Evolutionary conservation across 1,140 invertebrate species (phyloP).

Genomic region (Capitella teleta): DNA sequence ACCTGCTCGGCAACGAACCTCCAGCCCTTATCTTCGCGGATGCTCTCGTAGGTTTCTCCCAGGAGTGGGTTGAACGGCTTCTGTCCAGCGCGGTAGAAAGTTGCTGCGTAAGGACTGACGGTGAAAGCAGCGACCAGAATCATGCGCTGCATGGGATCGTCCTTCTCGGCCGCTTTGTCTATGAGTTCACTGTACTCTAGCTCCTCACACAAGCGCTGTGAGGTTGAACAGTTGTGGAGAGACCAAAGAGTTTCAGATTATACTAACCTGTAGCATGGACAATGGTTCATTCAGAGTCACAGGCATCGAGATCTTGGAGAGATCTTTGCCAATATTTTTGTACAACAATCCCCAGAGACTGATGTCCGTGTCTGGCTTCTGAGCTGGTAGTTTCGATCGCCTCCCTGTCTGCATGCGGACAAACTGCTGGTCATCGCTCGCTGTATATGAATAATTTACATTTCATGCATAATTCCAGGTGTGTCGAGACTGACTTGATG

Average conservation of each 20-base stretch:
- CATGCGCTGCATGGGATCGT: slow-evolving; percentile 62
- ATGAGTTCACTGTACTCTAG: slow-evolving; percentile 92
- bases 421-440: slow-evolving; percentile 5
- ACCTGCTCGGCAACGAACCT: slow-evolving; percentile 85
- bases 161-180: slow-evolving; percentile 62
- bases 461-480: not conserved
- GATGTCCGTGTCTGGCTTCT: slow-evolving; percentile 88
- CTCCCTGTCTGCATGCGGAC: slow-evolving; percentile 47
- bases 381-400: slow-evolving; percentile 56
- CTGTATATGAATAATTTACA: not conserved
- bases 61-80: slow-evolving; percentile 58
- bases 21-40: slow-evolving; percentile 94
- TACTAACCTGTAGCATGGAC: slow-evolving; percentile 70
- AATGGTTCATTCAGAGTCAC: slow-evolving; percentile 88
- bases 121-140: slow-evolving; percentile 89
- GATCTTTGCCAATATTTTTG: slow-evolving; percentile 97
- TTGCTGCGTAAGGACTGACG: slow-evolving; percentile 89
- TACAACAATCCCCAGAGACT: slow-evolving; percentile 98
- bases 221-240: no score
- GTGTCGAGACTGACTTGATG: not conserved
- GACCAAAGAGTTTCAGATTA: not conserved
- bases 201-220: slow-evolving; percentile 85
- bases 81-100: slow-evolving; percentile 44
- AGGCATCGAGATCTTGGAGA: slow-evolving; percentile 99
- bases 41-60: slow-evolving; percentile 91